Conservation (phyloP, 2,888 invertebrate species). For the Pseudococcus viburni region DNA sequence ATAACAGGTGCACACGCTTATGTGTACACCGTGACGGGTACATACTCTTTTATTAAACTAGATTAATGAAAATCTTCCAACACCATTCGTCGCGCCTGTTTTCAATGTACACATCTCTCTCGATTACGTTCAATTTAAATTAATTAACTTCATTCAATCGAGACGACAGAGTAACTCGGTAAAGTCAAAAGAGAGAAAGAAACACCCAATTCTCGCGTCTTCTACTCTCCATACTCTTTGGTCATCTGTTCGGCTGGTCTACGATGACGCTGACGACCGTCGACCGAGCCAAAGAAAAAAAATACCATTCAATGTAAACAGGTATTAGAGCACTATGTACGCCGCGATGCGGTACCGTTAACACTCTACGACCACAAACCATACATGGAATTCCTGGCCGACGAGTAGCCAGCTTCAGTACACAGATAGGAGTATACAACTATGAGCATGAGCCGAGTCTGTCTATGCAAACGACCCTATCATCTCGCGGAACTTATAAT, state of each 20-base stretch:
- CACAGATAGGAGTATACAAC: neutral
- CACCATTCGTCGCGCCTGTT: conserved; percentile 35
- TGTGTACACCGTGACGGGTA: conserved; percentile 27
- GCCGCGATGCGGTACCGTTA: conserved; percentile 60
- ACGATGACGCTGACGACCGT: neutral
- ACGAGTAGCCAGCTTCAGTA: conserved; percentile 34
- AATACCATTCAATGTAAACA: conserved; percentile 58
- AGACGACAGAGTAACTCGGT: neutral
- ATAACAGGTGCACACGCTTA: conserved; percentile 43
- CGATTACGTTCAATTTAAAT: conserved; percentile 60
- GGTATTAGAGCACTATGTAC: conserved; percentile 58
- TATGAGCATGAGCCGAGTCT: neutral
- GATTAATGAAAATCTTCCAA: conserved; percentile 52
- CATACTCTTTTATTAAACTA: conserved; percentile 45
- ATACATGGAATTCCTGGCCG: conserved; percentile 56
- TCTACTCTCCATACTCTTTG: neutral
- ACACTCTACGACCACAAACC: conserved; percentile 43
- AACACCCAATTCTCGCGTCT: neutral
- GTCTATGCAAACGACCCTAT: conserved; percentile 61
- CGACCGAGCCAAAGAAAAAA: neutral
- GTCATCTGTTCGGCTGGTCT: conserved; percentile 12
- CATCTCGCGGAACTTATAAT: conserved; percentile 46
- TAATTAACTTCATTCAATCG: conserved; percentile 54
- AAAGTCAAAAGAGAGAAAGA: neutral
- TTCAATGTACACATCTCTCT: conserved; percentile 48